Conservation (phyloP, 2,888 invertebrate species). For the Cheilosia vernalis region DNA sequence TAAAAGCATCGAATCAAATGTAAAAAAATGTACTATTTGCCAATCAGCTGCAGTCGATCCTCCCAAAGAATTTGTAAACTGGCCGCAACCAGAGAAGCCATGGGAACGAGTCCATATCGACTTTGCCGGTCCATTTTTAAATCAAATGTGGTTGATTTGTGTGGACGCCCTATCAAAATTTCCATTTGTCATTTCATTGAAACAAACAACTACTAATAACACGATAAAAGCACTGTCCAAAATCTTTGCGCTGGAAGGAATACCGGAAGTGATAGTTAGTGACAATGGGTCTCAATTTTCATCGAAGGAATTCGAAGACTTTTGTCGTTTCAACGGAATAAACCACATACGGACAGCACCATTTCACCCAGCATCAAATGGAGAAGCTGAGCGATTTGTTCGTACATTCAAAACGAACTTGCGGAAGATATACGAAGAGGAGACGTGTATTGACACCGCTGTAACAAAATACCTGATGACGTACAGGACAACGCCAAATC, state of each 20-base stretch:
- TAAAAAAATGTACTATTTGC: slow-evolving; percentile 23
- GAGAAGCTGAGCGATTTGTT: slow-evolving; percentile 52
- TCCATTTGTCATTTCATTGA: slow-evolving; percentile 49
- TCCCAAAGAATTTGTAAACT: slow-evolving; percentile 2
- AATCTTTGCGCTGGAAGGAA: slow-evolving; percentile 12
- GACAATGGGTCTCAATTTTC: slow-evolving; percentile 70
- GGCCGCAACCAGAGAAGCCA: background rate
- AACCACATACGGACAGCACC: slow-evolving; percentile 42
- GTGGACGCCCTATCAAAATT: slow-evolving; percentile 58
- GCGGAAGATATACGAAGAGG: slow-evolving; percentile 22
- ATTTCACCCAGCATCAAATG: slow-evolving; percentile 63
- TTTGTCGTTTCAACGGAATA: slow-evolving; percentile 43
- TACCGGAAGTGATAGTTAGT: slow-evolving; percentile 62
- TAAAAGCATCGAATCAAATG: slow-evolving; percentile 19
- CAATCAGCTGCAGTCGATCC: slow-evolving; percentile 16
- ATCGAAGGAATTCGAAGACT: slow-evolving; percentile 42
- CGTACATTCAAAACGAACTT: slow-evolving; percentile 43
- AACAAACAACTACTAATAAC: slow-evolving; percentile 71
- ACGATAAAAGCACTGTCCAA: slow-evolving; percentile 54
- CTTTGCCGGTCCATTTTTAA: slow-evolving; percentile 58
- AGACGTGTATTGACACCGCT: slow-evolving; percentile 1
- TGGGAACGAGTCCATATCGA: slow-evolving; percentile 42
- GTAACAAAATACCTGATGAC: slow-evolving; percentile 53
- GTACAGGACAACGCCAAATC: slow-evolving; percentile 47
- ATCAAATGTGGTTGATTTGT: slow-evolving; percentile 61